Evolutionary conservation across 2,113 vertebrate genomes (phyloP), one percentile per base, ranked within the genome.

Genomic region (Alaudala cheleensis): DNA sequence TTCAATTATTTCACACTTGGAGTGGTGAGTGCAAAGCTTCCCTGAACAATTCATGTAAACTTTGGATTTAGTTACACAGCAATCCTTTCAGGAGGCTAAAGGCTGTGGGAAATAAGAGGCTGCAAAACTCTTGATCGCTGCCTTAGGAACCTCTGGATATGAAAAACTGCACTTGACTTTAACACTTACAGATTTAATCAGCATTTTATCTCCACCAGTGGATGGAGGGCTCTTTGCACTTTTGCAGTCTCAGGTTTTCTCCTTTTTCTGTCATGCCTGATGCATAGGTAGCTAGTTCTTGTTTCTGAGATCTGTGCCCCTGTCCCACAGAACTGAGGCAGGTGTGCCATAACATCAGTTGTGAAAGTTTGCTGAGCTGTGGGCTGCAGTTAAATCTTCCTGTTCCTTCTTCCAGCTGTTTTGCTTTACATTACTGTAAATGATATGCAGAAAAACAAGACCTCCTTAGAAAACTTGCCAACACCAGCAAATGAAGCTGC

Each of bases 1-100:
- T 99, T 99, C 98, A 99, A 99, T 97, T 99, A 99, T 95, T 99
- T 99, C 98, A 99, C 99, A 31, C 98, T 99, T 9, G 99, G 99
- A 97, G 98, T 99, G 99, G 99, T 99, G 98, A 96, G 99, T 99
- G 78, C 25, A 33, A 94, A 70, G 40, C 39, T 90, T 92, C 51
- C 16, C 4, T 92, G 47, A 82, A 40, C 61, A 81, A 58, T 45
- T 37, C 3, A 3, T 33, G 15, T 42, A 2, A 61, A 47, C 19
- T 33, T 80, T 57, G 74, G 49, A 31, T 82, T 66, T 66, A 23
- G 33, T 29, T 39, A 26, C 21, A 24, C n/a, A 28, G 31, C 42
- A 62, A 1, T 42, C 10, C 28, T 62, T 83, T 65, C 14, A 34
- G 44, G 51, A 50, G 34, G 29, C 49, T 69, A 9, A 65, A 67